Conservation (phyloP, 1,140 invertebrate genomes). For the Drosophila setifemur region DNA sequence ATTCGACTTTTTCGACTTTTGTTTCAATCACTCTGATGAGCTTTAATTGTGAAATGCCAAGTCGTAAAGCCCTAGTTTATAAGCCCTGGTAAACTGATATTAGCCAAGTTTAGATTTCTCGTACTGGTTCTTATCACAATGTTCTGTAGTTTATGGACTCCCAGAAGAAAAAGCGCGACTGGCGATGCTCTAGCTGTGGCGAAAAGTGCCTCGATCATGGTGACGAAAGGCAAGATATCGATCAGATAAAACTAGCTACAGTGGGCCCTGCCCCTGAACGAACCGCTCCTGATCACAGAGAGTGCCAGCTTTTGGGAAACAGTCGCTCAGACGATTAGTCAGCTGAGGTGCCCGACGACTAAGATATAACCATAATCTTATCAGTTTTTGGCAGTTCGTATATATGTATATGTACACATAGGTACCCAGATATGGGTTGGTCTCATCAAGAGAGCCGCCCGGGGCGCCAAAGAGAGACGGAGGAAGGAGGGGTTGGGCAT, state of each 20-base stretch:
- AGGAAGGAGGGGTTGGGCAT: neutral
- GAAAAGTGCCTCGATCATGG: conserved; percentile 11
- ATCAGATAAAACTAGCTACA: neutral
- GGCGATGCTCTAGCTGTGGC: neutral
- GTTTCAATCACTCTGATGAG: too few species aligned
- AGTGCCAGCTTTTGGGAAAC: neutral
- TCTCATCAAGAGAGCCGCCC: neutral
- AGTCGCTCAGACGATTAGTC: conserved; percentile 30
- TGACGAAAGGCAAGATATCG: conserved; percentile 8
- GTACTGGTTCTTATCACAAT: too few species aligned
- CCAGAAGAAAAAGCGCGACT: neutral
- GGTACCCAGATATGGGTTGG: conserved; percentile 21
- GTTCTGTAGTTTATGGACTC: conserved; percentile 2
- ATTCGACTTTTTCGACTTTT: too few species aligned
- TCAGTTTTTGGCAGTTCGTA: conserved; percentile 36
- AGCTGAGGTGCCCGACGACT: conserved; percentile 25
- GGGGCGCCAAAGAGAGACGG: neutral
- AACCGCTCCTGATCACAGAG: neutral
- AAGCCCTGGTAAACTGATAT: too few species aligned
- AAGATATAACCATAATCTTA: conserved; percentile 48
- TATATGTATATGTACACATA: neutral
- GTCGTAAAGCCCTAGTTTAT: neutral
- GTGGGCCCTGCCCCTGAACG: neutral
- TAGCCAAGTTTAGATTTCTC: too few species aligned
- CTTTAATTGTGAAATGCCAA: conserved; percentile 35